A percentile compares a stretch with the other conserved stretches of the same genome.
These are phyloP conservation scores for Macquaria ambigua DNA, from an alignment of 2,113 vertebrate genomes.

Conservation along the genomic window DNA sequence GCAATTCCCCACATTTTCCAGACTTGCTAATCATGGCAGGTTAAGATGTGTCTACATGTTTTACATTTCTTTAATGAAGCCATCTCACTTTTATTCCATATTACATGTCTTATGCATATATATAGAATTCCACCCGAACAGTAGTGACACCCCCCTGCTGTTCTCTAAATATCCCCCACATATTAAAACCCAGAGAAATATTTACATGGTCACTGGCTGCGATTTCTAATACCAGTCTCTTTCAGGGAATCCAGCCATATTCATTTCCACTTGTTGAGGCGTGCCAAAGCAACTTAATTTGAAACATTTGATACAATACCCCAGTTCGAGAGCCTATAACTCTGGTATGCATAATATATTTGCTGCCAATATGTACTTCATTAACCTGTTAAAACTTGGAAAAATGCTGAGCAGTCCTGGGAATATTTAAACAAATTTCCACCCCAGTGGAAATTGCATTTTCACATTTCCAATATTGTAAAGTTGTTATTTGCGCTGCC, in stretches of 20 bases:
- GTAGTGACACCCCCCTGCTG: background rate
- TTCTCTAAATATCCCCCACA: background rate
- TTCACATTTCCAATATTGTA: background rate
- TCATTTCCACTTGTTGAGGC: background rate
- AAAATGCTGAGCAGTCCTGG: background rate
- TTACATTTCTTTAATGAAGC: background rate
- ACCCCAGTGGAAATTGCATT: background rate
- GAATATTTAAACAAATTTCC: background rate
- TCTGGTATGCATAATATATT: background rate
- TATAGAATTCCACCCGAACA: background rate
- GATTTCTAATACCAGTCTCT: background rate
- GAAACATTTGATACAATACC: conserved; percentile 13
- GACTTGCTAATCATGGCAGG: background rate
- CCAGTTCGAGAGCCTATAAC: background rate
- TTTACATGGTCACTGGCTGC: conserved; percentile 1
- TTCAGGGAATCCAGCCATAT: background rate
- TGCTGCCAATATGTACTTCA: conserved; percentile 10
- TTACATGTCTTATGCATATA: background rate
- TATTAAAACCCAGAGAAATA: conserved; percentile 2
- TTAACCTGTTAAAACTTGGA: background rate
- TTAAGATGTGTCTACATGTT: background rate
- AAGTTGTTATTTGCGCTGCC: background rate
- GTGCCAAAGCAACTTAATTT: conserved; percentile 10
- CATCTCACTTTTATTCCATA: background rate
- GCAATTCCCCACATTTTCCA: background rate